These are phyloP conservation scores for Eumeta japonica DNA, from an alignment of 1,140 invertebrate species.

Conservation along the genomic window DNA sequence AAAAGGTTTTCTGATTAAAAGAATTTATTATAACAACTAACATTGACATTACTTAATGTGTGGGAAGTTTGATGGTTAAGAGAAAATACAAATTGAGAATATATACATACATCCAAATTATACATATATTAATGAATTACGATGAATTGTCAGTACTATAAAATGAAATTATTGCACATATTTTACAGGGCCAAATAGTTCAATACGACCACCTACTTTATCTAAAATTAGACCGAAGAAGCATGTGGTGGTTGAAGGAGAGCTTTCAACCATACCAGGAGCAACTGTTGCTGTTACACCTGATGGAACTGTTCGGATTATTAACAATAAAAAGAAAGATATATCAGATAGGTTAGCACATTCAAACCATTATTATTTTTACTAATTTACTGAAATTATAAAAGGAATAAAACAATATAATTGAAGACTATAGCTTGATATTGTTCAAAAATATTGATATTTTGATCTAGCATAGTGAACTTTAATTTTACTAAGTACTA, in stretches of 20 bases:
- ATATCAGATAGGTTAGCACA: constrained; percentile 15
- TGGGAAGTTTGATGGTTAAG: no score
- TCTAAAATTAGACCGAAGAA: constrained; percentile 55
- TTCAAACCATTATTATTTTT: constrained; percentile 3
- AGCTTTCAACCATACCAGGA: constrained; percentile 58
- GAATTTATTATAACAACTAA: no score
- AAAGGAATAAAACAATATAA: neutral
- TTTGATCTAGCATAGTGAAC: no score
- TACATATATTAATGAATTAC: no score
- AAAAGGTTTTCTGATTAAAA: no score
- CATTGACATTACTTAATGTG: no score
- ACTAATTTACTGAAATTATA: neutral
- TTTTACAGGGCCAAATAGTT: constrained; percentile 32
- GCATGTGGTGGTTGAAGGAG: constrained; percentile 55
- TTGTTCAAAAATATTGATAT: neutral
- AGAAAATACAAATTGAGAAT: no score
- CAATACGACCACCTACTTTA: constrained; percentile 27
- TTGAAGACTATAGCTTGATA: neutral
- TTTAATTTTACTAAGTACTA: no score
- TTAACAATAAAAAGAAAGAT: constrained; percentile 18
- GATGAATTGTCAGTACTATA: no score
- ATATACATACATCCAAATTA: no score
- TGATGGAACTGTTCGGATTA: constrained; percentile 52
- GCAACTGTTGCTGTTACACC: constrained; percentile 55
- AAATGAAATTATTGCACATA: no score